Evolutionary conservation across 2,888 invertebrate species (phyloP).

Genomic region (Stictocephala bisonia): DNA sequence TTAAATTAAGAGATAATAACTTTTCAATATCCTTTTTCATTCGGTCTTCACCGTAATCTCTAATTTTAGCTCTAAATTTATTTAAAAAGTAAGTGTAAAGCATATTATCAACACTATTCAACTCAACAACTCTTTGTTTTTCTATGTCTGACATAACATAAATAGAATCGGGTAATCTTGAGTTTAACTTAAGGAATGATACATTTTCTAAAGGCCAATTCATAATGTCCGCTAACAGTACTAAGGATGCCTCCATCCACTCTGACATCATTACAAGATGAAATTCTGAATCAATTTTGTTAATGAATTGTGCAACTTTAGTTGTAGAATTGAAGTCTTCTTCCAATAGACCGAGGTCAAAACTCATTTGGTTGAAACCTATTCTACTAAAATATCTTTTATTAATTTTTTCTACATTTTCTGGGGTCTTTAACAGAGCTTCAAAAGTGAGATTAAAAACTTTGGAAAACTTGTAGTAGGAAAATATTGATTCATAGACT

Average conservation of each 20-base stretch:
- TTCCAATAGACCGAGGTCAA: conserved; percentile 54
- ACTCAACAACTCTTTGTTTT: conserved; percentile 22
- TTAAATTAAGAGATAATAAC: conserved; percentile 51
- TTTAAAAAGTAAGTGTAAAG: conserved; percentile 54
- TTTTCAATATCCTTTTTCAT: conserved; percentile 51
- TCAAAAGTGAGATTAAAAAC: conserved; percentile 46
- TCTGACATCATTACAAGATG: conserved; percentile 59
- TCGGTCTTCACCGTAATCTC: conserved; percentile 52
- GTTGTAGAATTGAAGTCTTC: conserved; percentile 40
- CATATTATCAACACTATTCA: conserved; percentile 53
- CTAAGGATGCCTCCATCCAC: conserved; percentile 57
- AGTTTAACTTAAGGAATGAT: conserved; percentile 52
- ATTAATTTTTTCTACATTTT: conserved; percentile 10
- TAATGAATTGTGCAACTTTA: conserved; percentile 52
- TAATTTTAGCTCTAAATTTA: conserved; percentile 52
- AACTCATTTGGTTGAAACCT: conserved; percentile 59
- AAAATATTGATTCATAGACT: conserved; percentile 55
- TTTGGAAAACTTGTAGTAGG: conserved; percentile 52
- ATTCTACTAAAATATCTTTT: conserved; percentile 44
- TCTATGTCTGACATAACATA: conserved; percentile 45
- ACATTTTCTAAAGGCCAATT: conserved; percentile 57
- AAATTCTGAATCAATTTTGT: conserved; percentile 56
- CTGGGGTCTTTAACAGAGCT: conserved; percentile 40
- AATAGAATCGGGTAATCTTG: conserved; percentile 42
- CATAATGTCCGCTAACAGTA: conserved; percentile 56